A percentile compares a stretch with the other conserved stretches of the same genome.
These are phyloP conservation scores for Listronotus bonariensis DNA, from an alignment of 1,140 invertebrate genomes.

Conservation along the genomic window DNA sequence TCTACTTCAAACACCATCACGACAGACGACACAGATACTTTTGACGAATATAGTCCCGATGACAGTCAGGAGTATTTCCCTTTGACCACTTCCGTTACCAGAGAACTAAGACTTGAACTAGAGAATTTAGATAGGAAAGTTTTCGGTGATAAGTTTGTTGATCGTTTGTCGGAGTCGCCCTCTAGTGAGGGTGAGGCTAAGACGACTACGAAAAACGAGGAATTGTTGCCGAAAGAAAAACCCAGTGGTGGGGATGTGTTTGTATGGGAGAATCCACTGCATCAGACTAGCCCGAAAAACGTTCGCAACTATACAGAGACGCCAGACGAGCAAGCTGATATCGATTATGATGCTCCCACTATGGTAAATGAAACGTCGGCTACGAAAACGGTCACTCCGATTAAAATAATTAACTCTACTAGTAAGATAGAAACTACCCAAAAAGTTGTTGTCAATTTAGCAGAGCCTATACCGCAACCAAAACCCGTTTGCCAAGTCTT, in stretches of 20 bases:
- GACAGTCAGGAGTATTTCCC: conserved; percentile 82
- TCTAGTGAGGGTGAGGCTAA: conserved; percentile 40
- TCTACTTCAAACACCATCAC: conserved; percentile 48
- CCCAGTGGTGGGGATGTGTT: conserved; percentile 66
- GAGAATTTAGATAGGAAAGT: conserved; percentile 82
- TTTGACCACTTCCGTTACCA: conserved; percentile 83
- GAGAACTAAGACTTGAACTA: conserved; percentile 77
- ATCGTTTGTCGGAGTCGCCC: conserved; percentile 49
- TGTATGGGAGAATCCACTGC: conserved; percentile 77
- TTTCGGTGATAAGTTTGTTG: conserved; percentile 60
- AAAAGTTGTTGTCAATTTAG: conserved; percentile 12
- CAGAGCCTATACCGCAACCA: conserved; percentile 4
- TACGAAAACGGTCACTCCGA: conserved; percentile 47
- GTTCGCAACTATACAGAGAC: conserved; percentile 61
- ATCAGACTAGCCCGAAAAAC: conserved; percentile 59
- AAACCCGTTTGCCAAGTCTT: conserved; percentile 7
- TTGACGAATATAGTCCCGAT: conserved; percentile 73
- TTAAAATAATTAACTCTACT: conserved; percentile 44
- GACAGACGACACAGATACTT: conserved; percentile 43
- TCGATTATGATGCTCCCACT: conserved; percentile 61
- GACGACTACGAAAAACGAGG: conserved; percentile 30
- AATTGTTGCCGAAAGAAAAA: conserved; percentile 20
- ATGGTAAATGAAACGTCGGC: conserved; percentile 49
- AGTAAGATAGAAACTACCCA: conserved; percentile 14
- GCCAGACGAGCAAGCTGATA: conserved; percentile 71